Base-by-base conservation (phyloP, 2,797 vertebrate species). In the Rhinatrema bivittatum region DNA sequence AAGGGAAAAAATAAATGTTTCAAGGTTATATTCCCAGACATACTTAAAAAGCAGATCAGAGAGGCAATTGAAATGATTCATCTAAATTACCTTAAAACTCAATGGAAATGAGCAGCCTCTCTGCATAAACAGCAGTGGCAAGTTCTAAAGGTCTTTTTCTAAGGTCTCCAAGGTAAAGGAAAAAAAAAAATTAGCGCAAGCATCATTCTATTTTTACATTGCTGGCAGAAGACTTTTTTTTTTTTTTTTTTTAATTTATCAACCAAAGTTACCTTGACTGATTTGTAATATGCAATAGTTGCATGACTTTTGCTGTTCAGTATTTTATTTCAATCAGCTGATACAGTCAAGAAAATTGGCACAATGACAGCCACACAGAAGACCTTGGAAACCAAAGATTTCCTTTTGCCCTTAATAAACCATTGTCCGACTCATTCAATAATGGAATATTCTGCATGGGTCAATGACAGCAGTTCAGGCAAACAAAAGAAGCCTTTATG, bases 401-500 rank as follows among this genome's bases (percentile, higher is more conserved):
- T 82, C 56, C 52, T 56, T 76, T 70, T 72, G 76, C 72, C 72
- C 72, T 68, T 79, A 85, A 76, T 74, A 81, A 85, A 68, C 60
- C 62, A 56, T 57, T 76, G 73, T 70, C 76, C 74, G 58, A 68
- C 66, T 80, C 62, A 75, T 78, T 86, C 73, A 79, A 61, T 79
- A 78, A 79, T 56, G 55, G 66, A 76, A 74, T 72, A 78, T 80
- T 79, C 64, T 70, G 36, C 65, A 65, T 65, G 68, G 71, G 76
- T 78, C 74, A 86, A 62, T 40, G 60, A 65, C 32, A 62, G 63
- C 62, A 76, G 76, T 50, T 71, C 75, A 74, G 67, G 61, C 68
- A 81, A 81, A 84, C 80, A 79, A 69, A 76, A 74, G 61, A 49
- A 58, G 66, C 61, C 73, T 81, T 77, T 79, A 77, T 75, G 68